Evolutionary conservation across 2,888 invertebrate species (phyloP).

Genomic region (Cosmopolites sordidus): DNA sequence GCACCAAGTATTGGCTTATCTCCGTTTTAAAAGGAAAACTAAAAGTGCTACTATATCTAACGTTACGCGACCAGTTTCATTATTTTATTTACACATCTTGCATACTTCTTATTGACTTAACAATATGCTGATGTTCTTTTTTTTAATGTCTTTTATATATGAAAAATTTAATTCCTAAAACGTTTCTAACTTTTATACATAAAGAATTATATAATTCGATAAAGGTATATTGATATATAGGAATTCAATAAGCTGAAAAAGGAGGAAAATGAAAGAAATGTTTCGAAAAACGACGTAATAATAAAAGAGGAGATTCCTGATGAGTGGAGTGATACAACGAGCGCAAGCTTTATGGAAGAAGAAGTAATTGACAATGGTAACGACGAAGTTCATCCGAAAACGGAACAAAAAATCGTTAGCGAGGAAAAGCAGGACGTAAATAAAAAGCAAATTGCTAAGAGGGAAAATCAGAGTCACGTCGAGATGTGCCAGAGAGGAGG

Average conservation of each 20-base stretch:
- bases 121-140: no score
- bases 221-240: no score
- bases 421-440: slow-evolving; percentile 6
- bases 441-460: slow-evolving; percentile 12
- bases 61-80: no score
- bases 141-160: no score
- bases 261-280: slow-evolving; percentile 4
- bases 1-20: no score
- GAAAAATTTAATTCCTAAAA: no score
- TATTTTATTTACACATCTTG: no score
- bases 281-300: slow-evolving; percentile 1
- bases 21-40: no score
- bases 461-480: slow-evolving; percentile 6
- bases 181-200: no score
- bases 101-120: no score
- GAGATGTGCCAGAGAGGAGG: not conserved
- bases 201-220: no score
- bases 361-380: slow-evolving; percentile 10
- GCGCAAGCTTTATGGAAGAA: slow-evolving; percentile 3
- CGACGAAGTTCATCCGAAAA: slow-evolving; percentile 4
- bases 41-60: no score
- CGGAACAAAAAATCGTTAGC: slow-evolving; percentile 6
- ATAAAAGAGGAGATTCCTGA: slow-evolving; percentile 8
- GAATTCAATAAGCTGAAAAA: slow-evolving; percentile 4
- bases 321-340: slow-evolving; percentile 7